Evolutionary conservation across 1,140 invertebrate genomes (phyloP).

Genomic region (Brachionus asplanchnoidis): DNA sequence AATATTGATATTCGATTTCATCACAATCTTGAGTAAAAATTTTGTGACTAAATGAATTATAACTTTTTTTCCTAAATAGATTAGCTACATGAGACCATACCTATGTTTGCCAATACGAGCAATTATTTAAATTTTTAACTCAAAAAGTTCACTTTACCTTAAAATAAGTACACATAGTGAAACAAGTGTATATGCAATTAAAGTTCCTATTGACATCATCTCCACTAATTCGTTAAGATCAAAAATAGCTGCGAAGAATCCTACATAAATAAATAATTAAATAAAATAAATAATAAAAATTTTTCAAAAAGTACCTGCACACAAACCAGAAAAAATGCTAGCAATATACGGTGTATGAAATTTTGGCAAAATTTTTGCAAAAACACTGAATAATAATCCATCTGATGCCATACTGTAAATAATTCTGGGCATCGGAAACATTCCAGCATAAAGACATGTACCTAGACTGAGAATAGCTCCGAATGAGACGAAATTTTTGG

Average conservation of each 20-base stretch:
- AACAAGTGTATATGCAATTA: constrained; percentile 85
- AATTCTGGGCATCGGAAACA: constrained; percentile 90
- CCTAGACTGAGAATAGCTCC: constrained; percentile 61
- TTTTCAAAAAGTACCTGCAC: constrained; percentile 62
- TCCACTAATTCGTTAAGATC: constrained; percentile 79
- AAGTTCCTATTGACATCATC: constrained; percentile 90
- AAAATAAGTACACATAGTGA: constrained; percentile 79
- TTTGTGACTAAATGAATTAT: too few species aligned
- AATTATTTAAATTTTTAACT: neutral
- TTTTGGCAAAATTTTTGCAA: constrained; percentile 41
- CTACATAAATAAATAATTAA: constrained; percentile 52
- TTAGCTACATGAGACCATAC: too few species aligned
- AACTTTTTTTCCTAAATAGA: too few species aligned
- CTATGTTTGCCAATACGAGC: too few species aligned
- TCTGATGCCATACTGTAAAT: constrained; percentile 65
- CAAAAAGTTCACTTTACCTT: constrained; percentile 46
- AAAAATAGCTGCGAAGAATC: constrained; percentile 77
- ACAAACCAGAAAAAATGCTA: constrained; percentile 71
- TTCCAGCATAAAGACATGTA: constrained; percentile 75
- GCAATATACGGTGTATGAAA: constrained; percentile 77
- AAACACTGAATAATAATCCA: constrained; percentile 51
- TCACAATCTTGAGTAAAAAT: too few species aligned
- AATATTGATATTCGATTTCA: too few species aligned
- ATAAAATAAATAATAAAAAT: neutral
- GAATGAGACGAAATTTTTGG: constrained; percentile 69